These are phyloP conservation scores for Rhinophrynus dorsalis DNA, from an alignment of 2,797 vertebrate genomes.

Conservation along the genomic window DNA sequence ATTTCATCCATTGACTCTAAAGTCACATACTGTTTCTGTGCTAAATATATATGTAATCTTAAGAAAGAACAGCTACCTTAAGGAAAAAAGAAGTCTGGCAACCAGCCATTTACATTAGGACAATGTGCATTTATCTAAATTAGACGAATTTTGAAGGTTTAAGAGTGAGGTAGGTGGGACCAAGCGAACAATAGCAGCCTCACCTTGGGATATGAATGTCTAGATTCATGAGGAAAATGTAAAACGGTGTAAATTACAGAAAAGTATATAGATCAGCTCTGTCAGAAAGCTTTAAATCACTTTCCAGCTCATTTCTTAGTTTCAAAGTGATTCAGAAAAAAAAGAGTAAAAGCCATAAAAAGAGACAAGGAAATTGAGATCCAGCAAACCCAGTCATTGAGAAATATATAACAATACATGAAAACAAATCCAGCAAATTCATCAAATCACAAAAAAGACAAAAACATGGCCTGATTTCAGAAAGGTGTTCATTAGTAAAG, in stretches of 20 bases:
- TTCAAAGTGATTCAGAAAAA: constrained; percentile 44
- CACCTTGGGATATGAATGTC: constrained; percentile 49
- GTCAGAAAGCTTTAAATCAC: constrained; percentile 50
- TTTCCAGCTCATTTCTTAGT: constrained; percentile 38
- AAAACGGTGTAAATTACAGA: constrained; percentile 51
- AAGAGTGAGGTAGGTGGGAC: constrained; percentile 45
- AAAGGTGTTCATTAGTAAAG: constrained; percentile 70
- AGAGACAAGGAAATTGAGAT: constrained; percentile 44
- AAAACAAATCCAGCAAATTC: constrained; percentile 47
- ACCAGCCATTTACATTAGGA: constrained; percentile 49
- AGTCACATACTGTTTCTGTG: constrained; percentile 22
- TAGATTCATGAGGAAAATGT: constrained; percentile 45
- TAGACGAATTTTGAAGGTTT: constrained; percentile 41
- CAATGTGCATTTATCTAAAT: constrained; percentile 51
- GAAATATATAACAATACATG: constrained; percentile 46
- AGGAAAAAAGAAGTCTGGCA: constrained; percentile 33
- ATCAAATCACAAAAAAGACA: constrained; percentile 45
- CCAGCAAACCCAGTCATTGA: constrained; percentile 43
- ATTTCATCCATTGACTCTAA: constrained; percentile 22
- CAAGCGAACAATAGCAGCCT: constrained; percentile 34
- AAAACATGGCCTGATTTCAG: constrained; percentile 58
- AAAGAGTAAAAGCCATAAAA: constrained; percentile 46
- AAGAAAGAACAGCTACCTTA: constrained; percentile 17
- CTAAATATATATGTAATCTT: constrained; percentile 31
- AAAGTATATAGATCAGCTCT: constrained; percentile 48